These are phyloP conservation scores for Peromyscus attwateri DNA, from an alignment of 2,797 vertebrate genomes.

Conservation along the genomic window DNA sequence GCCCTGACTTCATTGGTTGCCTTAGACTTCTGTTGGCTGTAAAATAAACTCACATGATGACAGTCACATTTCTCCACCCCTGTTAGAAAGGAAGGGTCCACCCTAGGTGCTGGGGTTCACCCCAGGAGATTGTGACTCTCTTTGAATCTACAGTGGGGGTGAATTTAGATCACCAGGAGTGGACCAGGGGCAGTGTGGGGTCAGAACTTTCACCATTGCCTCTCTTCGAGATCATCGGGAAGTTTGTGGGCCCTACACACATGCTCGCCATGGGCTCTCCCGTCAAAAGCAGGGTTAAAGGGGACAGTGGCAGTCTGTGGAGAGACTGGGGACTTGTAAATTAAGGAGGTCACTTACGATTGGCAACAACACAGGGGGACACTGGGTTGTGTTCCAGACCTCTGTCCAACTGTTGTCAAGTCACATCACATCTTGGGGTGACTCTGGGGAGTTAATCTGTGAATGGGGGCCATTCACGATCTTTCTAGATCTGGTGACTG, in stretches of 20 bases:
- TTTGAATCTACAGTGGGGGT: neutral
- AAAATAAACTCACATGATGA: neutral
- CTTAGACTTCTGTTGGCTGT: neutral
- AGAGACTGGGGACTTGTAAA: neutral
- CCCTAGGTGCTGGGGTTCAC: neutral
- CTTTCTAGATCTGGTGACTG: neutral
- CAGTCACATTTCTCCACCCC: neutral
- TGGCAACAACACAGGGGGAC: neutral
- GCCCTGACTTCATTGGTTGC: neutral
- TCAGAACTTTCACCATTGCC: neutral
- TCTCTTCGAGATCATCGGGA: neutral
- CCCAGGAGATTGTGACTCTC: neutral
- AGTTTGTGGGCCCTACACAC: neutral
- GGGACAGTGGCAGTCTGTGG: neutral
- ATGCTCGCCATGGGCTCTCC: neutral
- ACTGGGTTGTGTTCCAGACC: neutral
- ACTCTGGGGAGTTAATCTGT: neutral
- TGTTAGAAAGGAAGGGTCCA: neutral
- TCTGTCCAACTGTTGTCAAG: neutral
- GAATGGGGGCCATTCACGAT: neutral
- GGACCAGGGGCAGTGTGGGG: neutral
- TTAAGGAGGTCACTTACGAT: neutral
- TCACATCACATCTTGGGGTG: neutral
- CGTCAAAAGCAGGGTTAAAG: neutral
- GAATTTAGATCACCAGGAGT: neutral